Base-by-base conservation (phyloP, 2,888 invertebrate species). In the Caenorhabditis imperialis region DNA sequence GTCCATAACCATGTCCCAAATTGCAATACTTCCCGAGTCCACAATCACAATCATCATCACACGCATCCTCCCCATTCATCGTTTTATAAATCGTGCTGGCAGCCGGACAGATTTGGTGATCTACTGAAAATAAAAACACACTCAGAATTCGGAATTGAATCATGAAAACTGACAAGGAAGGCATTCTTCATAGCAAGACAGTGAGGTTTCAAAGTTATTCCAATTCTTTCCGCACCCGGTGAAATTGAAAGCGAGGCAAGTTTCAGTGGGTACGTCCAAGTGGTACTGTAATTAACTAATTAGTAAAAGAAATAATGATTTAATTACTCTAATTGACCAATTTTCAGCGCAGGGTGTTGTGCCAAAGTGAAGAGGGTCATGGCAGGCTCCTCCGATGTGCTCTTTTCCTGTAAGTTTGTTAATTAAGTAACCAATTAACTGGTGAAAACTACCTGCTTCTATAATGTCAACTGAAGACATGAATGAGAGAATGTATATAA, bases 201-300 rank as follows among this genome's bases (percentile, higher is more conserved):
- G 71, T 6, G 74, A 60, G 1, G 61, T 57, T 10, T 8, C 47
- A 27, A 74, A 77, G 42, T 61, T 71, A 47, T 77, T 77, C 51
- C 55, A 60, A 33, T 75, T 77, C n/a, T 61, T 53, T 3, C 71
- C 77, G 30, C 77, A 77, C 7, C 77, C 77, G n/a, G 51, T 71
- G 40, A 63, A 69, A 27, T 71, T 74, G 62, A 77, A 77, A 0
- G 77, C 77, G 6, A 77, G 63, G 33, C 77, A 77, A 1, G 77
- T 77, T 38, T 74, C 51, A 1, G 74, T 77, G n/a, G 58, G 37
- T 6, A 71, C 58, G 20, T 77, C 77, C 77, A 77, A 74, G 55
- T 67, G 51, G 47, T 65, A 77, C 72, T 75, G 23, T 58, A 62
- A 23, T 38, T 5, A 3, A 18, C 16, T 27, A 42, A n/a, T 38